Evolutionary conservation across 1,140 invertebrate species (phyloP), one percentile per base, ranked within the genome.

Genomic region (Drosophila trapezifrons): DNA sequence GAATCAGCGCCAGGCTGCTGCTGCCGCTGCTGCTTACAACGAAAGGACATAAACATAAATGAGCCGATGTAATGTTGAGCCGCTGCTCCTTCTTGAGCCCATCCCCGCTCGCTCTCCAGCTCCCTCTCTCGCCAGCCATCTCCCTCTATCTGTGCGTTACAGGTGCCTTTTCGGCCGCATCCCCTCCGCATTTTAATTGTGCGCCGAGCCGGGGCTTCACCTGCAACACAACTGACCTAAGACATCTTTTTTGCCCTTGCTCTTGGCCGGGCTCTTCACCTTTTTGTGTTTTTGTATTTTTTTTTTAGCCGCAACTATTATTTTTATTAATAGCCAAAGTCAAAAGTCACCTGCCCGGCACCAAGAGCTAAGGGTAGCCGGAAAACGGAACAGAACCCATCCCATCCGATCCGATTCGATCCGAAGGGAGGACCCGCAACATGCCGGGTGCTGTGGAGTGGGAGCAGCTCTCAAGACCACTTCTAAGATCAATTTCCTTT

Each of bases 1-100:
- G 83, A 89, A 89, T 89, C 84, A 87, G 79, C 83, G 82, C 80
- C 60, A 63, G 67, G 57, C 67, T 60, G 63, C 54, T 49, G 46
- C 46, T 38, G 37, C 35, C 13, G 35, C 37, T 51, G 62, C 51
- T 59, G 80, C 83, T 89, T 87, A 87, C 83, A 87, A 87, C 84
- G 79, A 87, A 87, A 89, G 84, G 84, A 89, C 84, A 89, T 89
- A 89, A 89, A 89, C 84, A 89, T 89, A 89, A 89, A 89, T 89
- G 84, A 89, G 85, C 80, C 77, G 84, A 78, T 89, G 84, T 89
- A 80, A 89, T 79, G 72, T 86, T 80, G 78, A 75, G 51, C 60
- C 59, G 52, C 66, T 62, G 43, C 45, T 70, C 64, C 66, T 71
- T 64, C 62, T 63, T 67, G 60, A 58, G 71, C 43, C 70, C 49